phyloP scores from a whole-genome alignment of 2,888 invertebrate species.

The Yponomeuta plumbellus region DNA sequence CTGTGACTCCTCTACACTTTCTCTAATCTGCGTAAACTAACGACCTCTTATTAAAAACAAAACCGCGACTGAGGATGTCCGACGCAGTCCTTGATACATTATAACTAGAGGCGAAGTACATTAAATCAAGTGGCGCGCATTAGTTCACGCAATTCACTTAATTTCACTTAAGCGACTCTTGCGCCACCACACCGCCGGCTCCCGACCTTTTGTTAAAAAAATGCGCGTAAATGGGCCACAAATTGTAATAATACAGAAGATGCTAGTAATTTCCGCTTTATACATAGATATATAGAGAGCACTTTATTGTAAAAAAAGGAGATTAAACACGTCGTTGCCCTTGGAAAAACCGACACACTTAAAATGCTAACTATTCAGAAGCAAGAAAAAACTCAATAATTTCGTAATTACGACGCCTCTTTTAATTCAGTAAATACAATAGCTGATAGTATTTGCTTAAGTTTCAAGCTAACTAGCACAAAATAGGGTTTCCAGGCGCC shows the following conservation, averaged over 20 bases:
- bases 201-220: not conserved
- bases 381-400: too few species aligned
- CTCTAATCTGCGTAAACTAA: slow-evolving; percentile 48
- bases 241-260: not conserved
- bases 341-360: too few species aligned
- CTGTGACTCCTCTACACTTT: too few species aligned
- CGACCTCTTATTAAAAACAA: slow-evolving; percentile 61
- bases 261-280: not conserved
- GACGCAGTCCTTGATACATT: slow-evolving; percentile 58
- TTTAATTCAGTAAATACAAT: too few species aligned
- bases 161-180: slow-evolving; percentile 51
- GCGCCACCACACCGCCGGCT: not conserved
- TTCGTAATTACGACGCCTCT: too few species aligned
- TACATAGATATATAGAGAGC: too few species aligned
- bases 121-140: slow-evolving; percentile 57
- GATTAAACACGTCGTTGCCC: too few species aligned
- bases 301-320: too few species aligned
- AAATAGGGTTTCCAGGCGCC: too few species aligned
- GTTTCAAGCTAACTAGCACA: too few species aligned
- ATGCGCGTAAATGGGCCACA: slow-evolving; percentile 14
- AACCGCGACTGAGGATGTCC: slow-evolving; percentile 51
- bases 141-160: slow-evolving; percentile 54
- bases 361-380: too few species aligned
- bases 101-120: slow-evolving; percentile 65
- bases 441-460: too few species aligned